A percentile compares a stretch with the other conserved stretches of the same genome.
Evolutionary conservation across 1,140 invertebrate genomes (phyloP).

Genomic region (Coptotermes formosanus): DNA sequence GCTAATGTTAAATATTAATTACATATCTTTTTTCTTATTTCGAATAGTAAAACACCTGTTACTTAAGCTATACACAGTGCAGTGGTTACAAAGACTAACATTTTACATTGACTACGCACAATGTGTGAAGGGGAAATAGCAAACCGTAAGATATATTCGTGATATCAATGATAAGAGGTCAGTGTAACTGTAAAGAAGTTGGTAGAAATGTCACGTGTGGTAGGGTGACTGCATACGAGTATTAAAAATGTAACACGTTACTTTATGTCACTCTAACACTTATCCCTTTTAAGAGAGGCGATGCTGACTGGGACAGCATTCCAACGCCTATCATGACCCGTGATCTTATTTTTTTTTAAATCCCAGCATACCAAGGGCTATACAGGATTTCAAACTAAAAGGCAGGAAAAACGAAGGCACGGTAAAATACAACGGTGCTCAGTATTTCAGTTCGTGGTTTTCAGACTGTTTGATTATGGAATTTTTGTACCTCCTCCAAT

Average conservation of each 20-base stretch:
- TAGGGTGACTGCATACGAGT: background rate
- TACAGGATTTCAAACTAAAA: background rate
- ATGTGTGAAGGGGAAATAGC: background rate
- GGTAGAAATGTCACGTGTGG: background rate
- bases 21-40: too few species aligned
- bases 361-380: background rate
- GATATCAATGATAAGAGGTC: background rate
- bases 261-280: background rate
- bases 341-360: constrained; percentile 4
- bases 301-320: constrained; percentile 2
- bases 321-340: constrained; percentile 12
- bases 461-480: background rate
- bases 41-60: too few species aligned
- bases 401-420: background rate
- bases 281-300: background rate
- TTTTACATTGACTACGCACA: too few species aligned
- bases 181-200: background rate
- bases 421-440: background rate
- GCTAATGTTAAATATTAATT: too few species aligned
- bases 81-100: too few species aligned
- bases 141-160: background rate
- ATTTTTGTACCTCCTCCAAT: background rate
- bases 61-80: too few species aligned
- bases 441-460: background rate
- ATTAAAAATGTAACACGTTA: background rate